Evolutionary conservation across 92 coral and sea anemone species (phyloP).

Genomic region (Porites divaricata): DNA sequence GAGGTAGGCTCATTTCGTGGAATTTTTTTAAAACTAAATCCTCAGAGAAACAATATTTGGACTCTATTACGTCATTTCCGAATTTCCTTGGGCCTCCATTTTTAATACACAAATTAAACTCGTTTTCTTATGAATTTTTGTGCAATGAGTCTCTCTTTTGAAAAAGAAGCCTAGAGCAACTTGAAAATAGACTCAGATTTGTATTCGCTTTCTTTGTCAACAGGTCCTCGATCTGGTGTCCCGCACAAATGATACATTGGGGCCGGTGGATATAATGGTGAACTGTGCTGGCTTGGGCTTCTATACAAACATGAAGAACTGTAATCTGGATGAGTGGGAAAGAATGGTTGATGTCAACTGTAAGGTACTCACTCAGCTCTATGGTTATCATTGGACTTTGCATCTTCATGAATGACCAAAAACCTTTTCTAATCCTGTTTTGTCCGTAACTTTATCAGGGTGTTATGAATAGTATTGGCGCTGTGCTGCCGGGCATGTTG

Average conservation of each 20-base stretch:
- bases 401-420: background rate
- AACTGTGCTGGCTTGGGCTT: constrained; percentile 82
- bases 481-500: constrained; percentile 86
- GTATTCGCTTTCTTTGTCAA: background rate
- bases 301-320: constrained; percentile 77
- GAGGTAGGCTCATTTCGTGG: too few species aligned
- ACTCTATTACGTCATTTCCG: too few species aligned
- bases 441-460: constrained; percentile 45
- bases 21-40: too few species aligned
- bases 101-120: too few species aligned
- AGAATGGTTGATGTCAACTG: constrained; percentile 79
- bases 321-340: constrained; percentile 84
- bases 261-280: constrained; percentile 80
- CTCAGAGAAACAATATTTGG: too few species aligned
- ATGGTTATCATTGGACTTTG: too few species aligned
- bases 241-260: constrained; percentile 65
- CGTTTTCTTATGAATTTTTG: too few species aligned
- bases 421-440: background rate
- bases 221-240: constrained; percentile 40
- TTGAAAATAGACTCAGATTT: background rate
- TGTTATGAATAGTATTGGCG: constrained; percentile 77
- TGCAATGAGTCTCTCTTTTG: too few species aligned
- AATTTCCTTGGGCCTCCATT: too few species aligned
- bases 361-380: constrained; percentile 49
- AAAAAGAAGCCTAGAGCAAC: background rate